Evolutionary conservation across 2,888 invertebrate species (phyloP), one percentile per base, ranked within the genome.

Genomic region (Graphium colonna): DNA sequence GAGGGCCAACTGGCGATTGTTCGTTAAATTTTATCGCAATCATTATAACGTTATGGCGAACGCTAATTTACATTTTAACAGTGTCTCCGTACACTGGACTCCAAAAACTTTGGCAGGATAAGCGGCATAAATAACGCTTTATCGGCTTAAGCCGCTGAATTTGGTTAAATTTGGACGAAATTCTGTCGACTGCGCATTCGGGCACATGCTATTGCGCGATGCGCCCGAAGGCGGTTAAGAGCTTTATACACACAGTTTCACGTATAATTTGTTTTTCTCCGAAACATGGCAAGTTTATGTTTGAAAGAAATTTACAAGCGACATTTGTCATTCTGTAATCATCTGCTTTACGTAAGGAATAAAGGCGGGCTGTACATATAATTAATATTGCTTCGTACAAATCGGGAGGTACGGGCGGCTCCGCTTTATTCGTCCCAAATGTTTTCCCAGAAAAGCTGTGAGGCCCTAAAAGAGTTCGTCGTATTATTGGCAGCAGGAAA

Each of bases 101-200:
- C 16, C n/a, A 17, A 45, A 45, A 33, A 45, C 10, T 33, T 45
- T 45, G 45, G 45, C 33, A 33, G 36, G 36, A 45, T 2, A 17
- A 17, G 45, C 33, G 33, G 10, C 45, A 33, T 45, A 33, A 33
- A 33, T 45, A 45, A 45, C 16, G 33, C 45, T 45, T 45, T 45
- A 45, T 45, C 33, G 16, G 31, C 26, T 33, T 33, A 17, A 45
- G 33, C 45, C 15, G 44, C 28, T 42, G 42, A 21, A 13, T 42
- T 15, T 9, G 44, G 28, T 31, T 31, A 16, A 28, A 31, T 36
- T 36, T 3, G 12, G 36, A 12, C n/a, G 36, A 13, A 21, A n/a
- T 13, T 36, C 12, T 3, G 36, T n/a, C 13, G 5, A 36, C 36
- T n/a, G 1, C 1, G 36, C 12, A 3, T 36, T 13, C n/a, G 9